Evolutionary conservation across 2,797 vertebrate species (phyloP), one percentile per base, ranked within the genome.

Genomic region (Poecilia velifera): DNA sequence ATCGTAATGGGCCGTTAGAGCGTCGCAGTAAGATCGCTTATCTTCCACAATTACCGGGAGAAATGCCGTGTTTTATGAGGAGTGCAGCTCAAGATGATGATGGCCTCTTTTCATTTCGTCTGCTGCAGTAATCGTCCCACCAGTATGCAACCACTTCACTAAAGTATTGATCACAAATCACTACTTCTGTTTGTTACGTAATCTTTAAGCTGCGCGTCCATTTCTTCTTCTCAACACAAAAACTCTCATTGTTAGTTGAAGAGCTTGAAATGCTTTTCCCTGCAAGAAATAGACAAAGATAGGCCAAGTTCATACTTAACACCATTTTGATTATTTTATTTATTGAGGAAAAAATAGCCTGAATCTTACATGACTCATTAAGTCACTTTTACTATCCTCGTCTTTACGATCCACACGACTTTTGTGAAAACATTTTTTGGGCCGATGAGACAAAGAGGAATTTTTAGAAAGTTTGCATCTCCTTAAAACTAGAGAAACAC

Each of bases 81-180:
- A 75, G 45, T 43, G n/a, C 1, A 43, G 34, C 78, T 90, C 75
- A 18, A 43, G 46, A 82, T 85, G 46, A 82, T 85, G 79, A 88
- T 87, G 70, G 78, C 43, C 68, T 81, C 82, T 66, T 76, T 89
- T 82, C 76, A n/a, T 77, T 77, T 81, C 25, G 76, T 80, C 16
- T 12, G 73, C 73, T 75, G 73, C 18, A 28, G 81, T 86, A 81
- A 84, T 91, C 84, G 84, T 82, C 79, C 85, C 81, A 85, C 76
- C 84, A 59, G 68, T 71, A 76, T 80, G 73, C 80, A 75, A 77
- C 68, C 18, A 0, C 72, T 73, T 47, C 70, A 84, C 80, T 51
- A 88, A 89, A 79, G 74, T 81, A 85, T 91, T 59, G 86, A 90
- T 93, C 83, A 79, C 78, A 49, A 88, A 83, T 77, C 90, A 94